Percentiles rank a stretch among this genome's conserved stretches.
Conservation (phyloP, 2,113 vertebrate genomes). For the Excalfactoria chinensis region DNA sequence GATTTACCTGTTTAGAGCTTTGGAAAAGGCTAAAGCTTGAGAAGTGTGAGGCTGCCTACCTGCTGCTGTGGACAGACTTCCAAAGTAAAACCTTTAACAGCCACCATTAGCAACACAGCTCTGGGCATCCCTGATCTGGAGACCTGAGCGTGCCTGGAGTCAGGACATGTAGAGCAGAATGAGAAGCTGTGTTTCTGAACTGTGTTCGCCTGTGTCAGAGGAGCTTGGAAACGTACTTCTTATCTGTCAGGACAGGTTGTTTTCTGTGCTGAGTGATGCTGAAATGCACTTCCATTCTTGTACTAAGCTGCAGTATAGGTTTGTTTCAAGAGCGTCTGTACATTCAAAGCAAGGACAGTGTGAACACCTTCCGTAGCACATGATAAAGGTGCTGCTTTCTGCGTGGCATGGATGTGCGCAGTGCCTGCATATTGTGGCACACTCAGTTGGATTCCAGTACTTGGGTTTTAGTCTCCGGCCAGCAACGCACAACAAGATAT, state of each 20-base stretch:
- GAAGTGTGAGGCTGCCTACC: background rate
- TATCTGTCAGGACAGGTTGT: background rate
- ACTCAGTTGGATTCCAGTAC: background rate
- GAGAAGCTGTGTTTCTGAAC: background rate
- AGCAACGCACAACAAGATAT: constrained; percentile 3
- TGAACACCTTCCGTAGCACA: background rate
- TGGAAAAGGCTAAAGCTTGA: background rate
- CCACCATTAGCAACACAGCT: background rate
- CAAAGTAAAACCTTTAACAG: background rate
- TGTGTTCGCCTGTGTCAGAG: background rate
- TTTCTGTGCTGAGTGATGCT: background rate
- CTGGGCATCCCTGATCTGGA: background rate
- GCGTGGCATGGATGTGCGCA: accelerated
- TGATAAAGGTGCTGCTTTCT: background rate
- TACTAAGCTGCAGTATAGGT: background rate
- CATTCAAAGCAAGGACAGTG: background rate
- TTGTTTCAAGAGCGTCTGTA: background rate
- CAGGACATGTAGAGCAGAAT: accelerated
- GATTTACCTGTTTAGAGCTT: background rate
- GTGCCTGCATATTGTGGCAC: background rate
- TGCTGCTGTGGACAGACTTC: background rate
- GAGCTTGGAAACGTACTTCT: background rate
- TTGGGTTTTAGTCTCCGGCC: constrained; percentile 5
- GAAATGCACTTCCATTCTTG: background rate
- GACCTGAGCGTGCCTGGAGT: background rate